These are phyloP conservation scores for Reticulitermes lucifugus DNA, from an alignment of 2,888 invertebrate species.

Conservation along the genomic window DNA sequence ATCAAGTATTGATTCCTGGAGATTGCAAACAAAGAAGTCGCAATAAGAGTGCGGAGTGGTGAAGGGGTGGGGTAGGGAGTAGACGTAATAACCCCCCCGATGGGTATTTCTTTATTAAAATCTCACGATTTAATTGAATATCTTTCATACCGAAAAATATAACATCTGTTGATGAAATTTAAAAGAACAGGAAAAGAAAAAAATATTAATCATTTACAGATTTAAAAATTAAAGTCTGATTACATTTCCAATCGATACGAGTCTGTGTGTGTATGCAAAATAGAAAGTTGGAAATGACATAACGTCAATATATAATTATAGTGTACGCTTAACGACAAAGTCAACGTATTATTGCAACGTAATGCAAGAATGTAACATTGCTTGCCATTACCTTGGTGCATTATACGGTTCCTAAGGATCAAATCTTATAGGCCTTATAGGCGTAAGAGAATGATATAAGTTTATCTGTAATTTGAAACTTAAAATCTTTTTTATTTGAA, in stretches of 20 bases:
- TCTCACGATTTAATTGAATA: slow-evolving; percentile 36
- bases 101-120: slow-evolving; percentile 38
- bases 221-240: slow-evolving; percentile 13
- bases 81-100: slow-evolving; percentile 33
- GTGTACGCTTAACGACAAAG: neutral
- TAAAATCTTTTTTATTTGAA: no score
- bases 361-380: no score
- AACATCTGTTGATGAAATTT: slow-evolving; percentile 40
- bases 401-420: no score
- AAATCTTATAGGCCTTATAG: no score
- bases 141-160: slow-evolving; percentile 34
- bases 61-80: neutral
- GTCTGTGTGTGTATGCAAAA: neutral
- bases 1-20: slow-evolving; percentile 22
- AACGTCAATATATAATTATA: slow-evolving; percentile 5
- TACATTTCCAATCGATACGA: neutral
- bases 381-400: no score
- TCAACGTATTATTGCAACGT: no score
- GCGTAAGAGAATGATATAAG: no score
- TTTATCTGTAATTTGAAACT: no score
- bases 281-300: slow-evolving; percentile 3
- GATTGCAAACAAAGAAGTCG: slow-evolving; percentile 19
- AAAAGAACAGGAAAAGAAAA: slow-evolving; percentile 1
- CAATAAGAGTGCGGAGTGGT: neutral
- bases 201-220: neutral